phyloP scores from a whole-genome alignment of 2,888 invertebrate species.

The Phoronis australis region DNA sequence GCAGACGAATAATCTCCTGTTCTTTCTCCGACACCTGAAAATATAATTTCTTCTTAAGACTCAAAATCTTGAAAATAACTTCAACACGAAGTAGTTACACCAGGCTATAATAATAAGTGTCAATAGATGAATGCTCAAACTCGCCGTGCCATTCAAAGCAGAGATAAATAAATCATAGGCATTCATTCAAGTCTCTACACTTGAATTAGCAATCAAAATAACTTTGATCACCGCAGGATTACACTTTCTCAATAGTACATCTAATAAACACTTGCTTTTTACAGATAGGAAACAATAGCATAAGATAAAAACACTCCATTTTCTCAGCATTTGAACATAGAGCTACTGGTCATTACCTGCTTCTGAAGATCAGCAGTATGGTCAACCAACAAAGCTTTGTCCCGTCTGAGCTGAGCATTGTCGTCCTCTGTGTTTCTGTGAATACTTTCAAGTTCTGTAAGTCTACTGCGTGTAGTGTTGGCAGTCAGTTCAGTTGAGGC shows the following conservation, averaged over 20 bases:
- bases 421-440: conserved; percentile 30
- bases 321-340: background rate
- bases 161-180: no score
- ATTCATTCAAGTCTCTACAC: no score
- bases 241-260: no score
- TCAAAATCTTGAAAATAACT: no score
- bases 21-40: conserved; percentile 35
- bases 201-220: no score
- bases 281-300: background rate
- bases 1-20: conserved; percentile 25
- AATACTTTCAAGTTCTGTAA: conserved; percentile 34
- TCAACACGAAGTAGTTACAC: no score
- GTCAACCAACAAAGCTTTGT: conserved; percentile 45
- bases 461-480: conserved; percentile 27
- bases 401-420: conserved; percentile 38
- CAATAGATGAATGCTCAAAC: no score
- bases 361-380: conserved; percentile 47
- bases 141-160: no score
- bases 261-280: no score
- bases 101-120: no score
- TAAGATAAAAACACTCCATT: background rate
- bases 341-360: conserved; percentile 26
- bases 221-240: no score
- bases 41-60: background rate
- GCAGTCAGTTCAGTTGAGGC: conserved; percentile 27